Percentiles rank a stretch among this genome's conserved stretches.
Conservation (phyloP, 2,888 invertebrate genomes). For the Tromatobia lineatoria region DNA sequence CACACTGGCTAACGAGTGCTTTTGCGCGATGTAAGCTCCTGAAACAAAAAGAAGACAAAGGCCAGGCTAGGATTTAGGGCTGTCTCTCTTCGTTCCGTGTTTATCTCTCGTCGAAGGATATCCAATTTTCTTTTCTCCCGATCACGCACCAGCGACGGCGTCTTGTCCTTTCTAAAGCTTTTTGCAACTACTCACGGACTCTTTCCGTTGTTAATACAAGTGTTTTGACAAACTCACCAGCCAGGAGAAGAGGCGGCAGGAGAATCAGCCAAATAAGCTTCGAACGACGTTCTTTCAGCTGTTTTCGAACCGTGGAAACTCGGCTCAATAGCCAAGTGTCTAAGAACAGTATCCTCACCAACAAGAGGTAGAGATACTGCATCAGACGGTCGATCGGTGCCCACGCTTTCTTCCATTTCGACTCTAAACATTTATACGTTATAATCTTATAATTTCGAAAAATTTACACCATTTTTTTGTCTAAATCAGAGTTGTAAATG, state of each 20-base stretch:
- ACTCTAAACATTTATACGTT: slow-evolving; percentile 73
- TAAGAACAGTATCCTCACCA: slow-evolving; percentile 78
- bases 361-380: slow-evolving; percentile 78
- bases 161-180: slow-evolving; percentile 21
- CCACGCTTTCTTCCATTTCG: slow-evolving; percentile 77
- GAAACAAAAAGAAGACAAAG: slow-evolving; percentile 84
- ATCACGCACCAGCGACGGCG: slow-evolving; percentile 29
- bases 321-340: slow-evolving; percentile 82
- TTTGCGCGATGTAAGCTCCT: slow-evolving; percentile 83
- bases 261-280: slow-evolving; percentile 85
- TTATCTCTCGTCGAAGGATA: slow-evolving; percentile 13
- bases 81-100: slow-evolving; percentile 64
- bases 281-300: slow-evolving; percentile 73
- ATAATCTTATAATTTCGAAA: not conserved
- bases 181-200: not conserved
- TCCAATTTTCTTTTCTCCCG: slow-evolving; percentile 24
- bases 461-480: too few relatives aligned
- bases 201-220: not conserved
- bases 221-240: slow-evolving; percentile 86
- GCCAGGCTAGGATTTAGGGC: slow-evolving; percentile 76
- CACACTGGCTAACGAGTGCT: slow-evolving; percentile 81
- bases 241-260: slow-evolving; percentile 87
- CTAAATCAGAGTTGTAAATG: too few relatives aligned
- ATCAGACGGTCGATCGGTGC: slow-evolving; percentile 71
- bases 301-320: slow-evolving; percentile 74